Percentiles rank a stretch among this genome's conserved stretches.
Evolutionary conservation across 1,140 invertebrate species (phyloP).

Genomic region (Amyelois transitella): DNA sequence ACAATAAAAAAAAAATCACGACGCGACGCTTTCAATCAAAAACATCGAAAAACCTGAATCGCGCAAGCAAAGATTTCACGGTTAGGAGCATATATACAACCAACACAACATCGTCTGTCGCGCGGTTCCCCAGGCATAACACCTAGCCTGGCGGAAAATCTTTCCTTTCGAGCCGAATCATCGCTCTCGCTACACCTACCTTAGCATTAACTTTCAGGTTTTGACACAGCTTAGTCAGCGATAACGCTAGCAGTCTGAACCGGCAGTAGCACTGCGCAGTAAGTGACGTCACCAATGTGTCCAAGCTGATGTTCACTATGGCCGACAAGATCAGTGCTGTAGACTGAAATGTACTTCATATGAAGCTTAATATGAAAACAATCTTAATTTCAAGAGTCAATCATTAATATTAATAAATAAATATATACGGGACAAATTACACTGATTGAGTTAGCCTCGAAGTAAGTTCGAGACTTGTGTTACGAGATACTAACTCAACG

Average conservation of each 20-base stretch:
- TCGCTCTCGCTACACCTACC: no score
- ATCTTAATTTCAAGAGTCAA: not conserved
- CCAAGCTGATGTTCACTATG: conserved; percentile 59
- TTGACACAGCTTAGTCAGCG: conserved; percentile 31
- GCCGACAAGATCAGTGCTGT: conserved; percentile 52
- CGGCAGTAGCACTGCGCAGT: conserved; percentile 67
- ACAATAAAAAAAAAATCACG: not conserved
- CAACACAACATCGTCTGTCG: no score
- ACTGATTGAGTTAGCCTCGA: no score
- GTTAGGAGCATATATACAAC: no score
- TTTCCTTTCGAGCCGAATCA: no score
- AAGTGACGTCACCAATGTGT: conserved; percentile 62
- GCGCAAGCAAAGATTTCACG: no score
- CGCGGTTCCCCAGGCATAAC: no score
- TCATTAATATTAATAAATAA: not conserved
- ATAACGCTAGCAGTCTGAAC: conserved; percentile 42
- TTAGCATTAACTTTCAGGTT: conserved; percentile 15
- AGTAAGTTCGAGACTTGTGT: not conserved
- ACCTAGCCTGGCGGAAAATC: no score
- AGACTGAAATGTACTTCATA: conserved; percentile 28
- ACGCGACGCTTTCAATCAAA: no score
- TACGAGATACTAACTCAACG: no score
- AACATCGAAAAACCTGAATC: no score
- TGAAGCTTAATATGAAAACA: not conserved
- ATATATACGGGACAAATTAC: no score